Base-by-base conservation (phyloP, 2,888 invertebrate species). In the Camptogramma bilineatum region DNA sequence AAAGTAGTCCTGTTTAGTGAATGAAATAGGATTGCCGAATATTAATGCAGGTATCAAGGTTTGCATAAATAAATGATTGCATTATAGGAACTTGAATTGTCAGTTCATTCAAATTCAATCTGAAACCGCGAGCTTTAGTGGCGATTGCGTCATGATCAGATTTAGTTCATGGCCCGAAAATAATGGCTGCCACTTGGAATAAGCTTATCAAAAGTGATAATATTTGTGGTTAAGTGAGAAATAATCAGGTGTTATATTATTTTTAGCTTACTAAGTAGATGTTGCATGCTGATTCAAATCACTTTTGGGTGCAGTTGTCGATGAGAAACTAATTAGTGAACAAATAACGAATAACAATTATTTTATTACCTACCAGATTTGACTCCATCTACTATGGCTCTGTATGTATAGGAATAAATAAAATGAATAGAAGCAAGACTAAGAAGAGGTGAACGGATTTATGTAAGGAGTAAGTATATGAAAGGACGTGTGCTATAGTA, bases 131-230 rank as follows among this genome's bases (percentile, higher is more conserved):
- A 56, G 64, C 58, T 65, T 58, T 58, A 46, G 28, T 50, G 53
- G 39, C 44, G 52, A 61, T 63, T 63, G 59, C 63, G 44, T 60
- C 59, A 63, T 63, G 52, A 56, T 52, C 62, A 55, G 48, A 62
- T 59, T 62, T 62, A 59, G 62, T 47, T 62, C 62, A 62, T 62
- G 66, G 66, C 13, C 31, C 62, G 54, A 65, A 61, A 54, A 56
- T 62, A 55, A 62, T 62, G 55, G 55, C 55, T 31, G 56, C 46
- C 51, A 46, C 24, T 34, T 16, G 21, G n/a, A 48, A 39, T n/a
- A 18, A 19, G 44, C 21, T 42, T 52, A 53, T 31, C 50, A 42
- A 48, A 47, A 52, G 39, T 57, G 47, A 50, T 42, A 34, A 31
- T 53, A 24, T 58, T 44, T 48, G 39, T 52, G 44, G 13, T 17